Base-by-base conservation (phyloP, 2,888 invertebrate genomes). In the Caenorhabditis panamensis region DNA sequence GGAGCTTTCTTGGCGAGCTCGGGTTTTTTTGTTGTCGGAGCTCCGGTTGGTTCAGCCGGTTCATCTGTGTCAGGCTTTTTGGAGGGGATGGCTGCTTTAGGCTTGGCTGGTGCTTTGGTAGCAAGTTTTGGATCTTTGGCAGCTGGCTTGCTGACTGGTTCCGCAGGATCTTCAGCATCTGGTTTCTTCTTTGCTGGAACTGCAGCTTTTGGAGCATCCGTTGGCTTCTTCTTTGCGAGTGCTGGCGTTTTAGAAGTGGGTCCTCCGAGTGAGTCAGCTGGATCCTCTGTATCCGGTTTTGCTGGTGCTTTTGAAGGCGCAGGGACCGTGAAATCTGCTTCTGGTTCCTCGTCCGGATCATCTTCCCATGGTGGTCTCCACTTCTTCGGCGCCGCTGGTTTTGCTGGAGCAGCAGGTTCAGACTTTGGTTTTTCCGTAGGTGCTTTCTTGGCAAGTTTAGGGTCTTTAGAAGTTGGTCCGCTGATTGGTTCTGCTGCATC, bases 221-320 rank as follows among this genome's bases (percentile, higher is more conserved):
- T 36, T 18, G 62, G 62, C 36, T 61, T 51, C 41, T 72, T 77
- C 44, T 77, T 81, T 16, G 81, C 72, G 18, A 73, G 36, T 28
- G 78, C 81, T 2, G 85, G 84, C 28, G 82, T 75, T 49, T 85
- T 84, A 9, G 71, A 63, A 9, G 58, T 78, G 16, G 83, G 84
- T 5, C 64, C 79, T n/a, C 77, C 73, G 0, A 84, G n/a, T 3
- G 79, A 37, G 18, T 83, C 86, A 9, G 86, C 84, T 1, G 83
- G 77, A 13, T 77, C 66, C 22, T 86, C 84, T 0, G 63, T 37
- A 26, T 83, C 83, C 9, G 64, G 67, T 47, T 67, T 67, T 0
- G 31, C 18, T n/a, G 54, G 56, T 18, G 79, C 63, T n/a, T 79
- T 85, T 6, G 59, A 44, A 0, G 69, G 69, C 0, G 80, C 69